Base-by-base conservation (phyloP, 2,797 vertebrate genomes). In the Forpus xanthops region DNA sequence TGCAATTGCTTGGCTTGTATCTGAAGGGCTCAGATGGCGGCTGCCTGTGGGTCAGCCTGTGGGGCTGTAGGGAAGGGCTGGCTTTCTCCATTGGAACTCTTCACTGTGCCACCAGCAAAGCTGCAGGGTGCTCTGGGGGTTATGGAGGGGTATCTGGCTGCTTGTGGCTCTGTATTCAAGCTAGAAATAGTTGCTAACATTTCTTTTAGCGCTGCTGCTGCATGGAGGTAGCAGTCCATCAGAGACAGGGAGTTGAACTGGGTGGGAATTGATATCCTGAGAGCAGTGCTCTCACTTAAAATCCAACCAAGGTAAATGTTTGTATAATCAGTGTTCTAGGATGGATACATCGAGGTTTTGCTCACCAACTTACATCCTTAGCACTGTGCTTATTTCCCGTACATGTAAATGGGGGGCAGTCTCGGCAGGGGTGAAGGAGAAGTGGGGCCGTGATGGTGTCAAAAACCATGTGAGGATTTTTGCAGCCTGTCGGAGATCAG, bases 11-110 rank as follows among this genome's bases (percentile, higher is more conserved):
- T 19, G 21, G 8, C 56, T 80, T 42, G 42, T n/a, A 49, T 31
- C 33, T 0, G 2, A 15, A 58, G 50, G 28, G 44, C 70, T 90
- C 8, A 0, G 61, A 45, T 24, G 39, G 9, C 1, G 5, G 28
- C 31, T 27, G 37, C 58, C n/a, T 33, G 4, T 0, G 49, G 25
- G 14, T 3, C 37, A 33, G 28, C 50, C 20, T 1, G 3, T 11
- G 19, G 27, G 23, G n/a, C 23, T 44, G 28, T 3, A 9, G 47
- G 78, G 55, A 13, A 28, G 15, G 49, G 44, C 41, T 75, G 73
- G 12, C 41, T 52, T 28, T 16, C 33, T 64, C 13, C 5, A 11
- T 4, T 52, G 9, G 15, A 21, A 35, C 10, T 65, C 16, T 27
- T 64, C 25, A 6, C 11, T n/a, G 75, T 39, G 14, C 47, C 49